A percentile compares a stretch with the other conserved stretches of the same genome.
These are phyloP conservation scores for Fringilla coelebs DNA, from an alignment of 2,797 vertebrate genomes.

Conservation along the genomic window DNA sequence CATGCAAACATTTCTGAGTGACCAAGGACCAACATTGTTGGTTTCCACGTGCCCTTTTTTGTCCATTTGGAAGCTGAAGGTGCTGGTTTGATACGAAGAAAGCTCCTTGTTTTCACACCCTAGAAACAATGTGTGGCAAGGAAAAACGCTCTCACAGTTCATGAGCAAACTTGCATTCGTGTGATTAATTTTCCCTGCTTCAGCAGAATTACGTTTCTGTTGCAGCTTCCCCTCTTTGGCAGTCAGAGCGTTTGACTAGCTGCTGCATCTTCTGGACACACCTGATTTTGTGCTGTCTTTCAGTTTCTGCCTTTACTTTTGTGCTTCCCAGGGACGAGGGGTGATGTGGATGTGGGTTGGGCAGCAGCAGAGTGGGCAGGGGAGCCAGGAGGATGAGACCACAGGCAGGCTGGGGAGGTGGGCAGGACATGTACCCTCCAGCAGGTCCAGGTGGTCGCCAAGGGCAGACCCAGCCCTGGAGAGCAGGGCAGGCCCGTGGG, in stretches of 20 bases:
- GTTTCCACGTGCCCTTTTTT: not conserved
- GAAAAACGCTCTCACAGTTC: not conserved
- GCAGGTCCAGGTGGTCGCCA: rapidly evolving
- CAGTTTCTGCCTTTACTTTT: not conserved
- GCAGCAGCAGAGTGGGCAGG: not conserved
- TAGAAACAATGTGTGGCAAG: not conserved
- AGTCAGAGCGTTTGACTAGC: not conserved
- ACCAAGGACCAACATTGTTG: not conserved
- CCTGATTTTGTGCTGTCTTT: not conserved
- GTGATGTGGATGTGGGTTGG: not conserved
- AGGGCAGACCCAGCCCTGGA: not conserved
- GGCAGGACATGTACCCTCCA: not conserved
- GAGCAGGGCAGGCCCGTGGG: not conserved
- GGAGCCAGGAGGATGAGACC: not conserved
- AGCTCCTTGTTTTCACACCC: not conserved
- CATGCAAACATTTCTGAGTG: not conserved
- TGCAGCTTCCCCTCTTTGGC: not conserved
- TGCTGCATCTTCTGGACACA: not conserved
- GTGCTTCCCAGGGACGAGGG: rapidly evolving
- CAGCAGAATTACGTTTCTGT: not conserved
- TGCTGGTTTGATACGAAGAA: not conserved
- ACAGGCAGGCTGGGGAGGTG: not conserved
- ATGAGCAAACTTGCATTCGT: not conserved
- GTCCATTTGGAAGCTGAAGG: not conserved
- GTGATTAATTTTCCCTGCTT: not conserved